Conservation (phyloP, 2,113 vertebrate genomes). For the Siphamia tubifer region DNA sequence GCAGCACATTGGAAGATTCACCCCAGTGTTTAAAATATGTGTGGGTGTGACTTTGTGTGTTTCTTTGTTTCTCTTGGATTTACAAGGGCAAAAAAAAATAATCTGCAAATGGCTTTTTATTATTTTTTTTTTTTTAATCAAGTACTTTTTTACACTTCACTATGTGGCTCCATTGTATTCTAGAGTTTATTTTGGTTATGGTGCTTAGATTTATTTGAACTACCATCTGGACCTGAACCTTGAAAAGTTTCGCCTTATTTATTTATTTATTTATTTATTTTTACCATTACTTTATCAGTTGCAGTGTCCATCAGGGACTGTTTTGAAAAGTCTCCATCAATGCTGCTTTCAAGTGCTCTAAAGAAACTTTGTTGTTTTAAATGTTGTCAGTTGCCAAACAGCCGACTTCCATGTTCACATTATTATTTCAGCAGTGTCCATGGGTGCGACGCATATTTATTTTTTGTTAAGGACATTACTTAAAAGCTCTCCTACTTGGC, state of each 20-base stretch:
- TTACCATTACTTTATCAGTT: neutral
- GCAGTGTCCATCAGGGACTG: neutral
- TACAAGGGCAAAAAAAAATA: slow-evolving; percentile 1
- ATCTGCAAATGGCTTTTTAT: neutral
- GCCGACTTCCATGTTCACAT: neutral
- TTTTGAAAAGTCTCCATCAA: neutral
- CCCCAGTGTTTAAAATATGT: slow-evolving; percentile 11
- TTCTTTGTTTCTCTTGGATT: slow-evolving; percentile 3
- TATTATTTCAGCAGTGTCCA: neutral
- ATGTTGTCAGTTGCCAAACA: neutral
- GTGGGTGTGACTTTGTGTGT: neutral
- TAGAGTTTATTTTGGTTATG: neutral
- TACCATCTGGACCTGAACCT: neutral
- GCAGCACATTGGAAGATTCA: slow-evolving; percentile 1
- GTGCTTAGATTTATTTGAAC: neutral
- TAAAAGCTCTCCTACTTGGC: neutral
- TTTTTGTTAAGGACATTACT: neutral
- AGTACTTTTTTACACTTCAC: too few relatives aligned
- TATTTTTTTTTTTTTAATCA: too few relatives aligned
- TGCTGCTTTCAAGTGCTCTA: neutral
- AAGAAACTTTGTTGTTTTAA: neutral
- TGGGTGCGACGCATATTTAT: neutral
- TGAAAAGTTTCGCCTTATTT: neutral
- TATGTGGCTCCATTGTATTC: too few relatives aligned
- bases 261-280: neutral